Evolutionary conservation across 2,797 vertebrate genomes (phyloP).

Genomic region (Clamator glandarius): DNA sequence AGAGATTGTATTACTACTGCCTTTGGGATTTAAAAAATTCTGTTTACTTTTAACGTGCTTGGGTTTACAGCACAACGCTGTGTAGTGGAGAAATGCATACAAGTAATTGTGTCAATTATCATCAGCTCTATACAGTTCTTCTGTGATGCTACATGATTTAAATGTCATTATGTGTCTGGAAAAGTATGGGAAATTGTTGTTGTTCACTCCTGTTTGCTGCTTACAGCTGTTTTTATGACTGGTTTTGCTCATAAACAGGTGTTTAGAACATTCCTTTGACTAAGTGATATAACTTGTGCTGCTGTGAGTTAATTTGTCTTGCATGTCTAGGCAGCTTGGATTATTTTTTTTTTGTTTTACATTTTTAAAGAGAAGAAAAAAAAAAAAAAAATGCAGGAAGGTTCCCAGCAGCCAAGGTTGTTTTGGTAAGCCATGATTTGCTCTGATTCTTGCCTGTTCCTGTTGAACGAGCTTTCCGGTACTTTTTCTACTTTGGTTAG

Average conservation of each 20-base stretch:
- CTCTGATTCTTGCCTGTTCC: neutral
- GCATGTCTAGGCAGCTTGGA: conserved; percentile 21
- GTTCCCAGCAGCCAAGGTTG: neutral
- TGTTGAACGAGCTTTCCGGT: neutral
- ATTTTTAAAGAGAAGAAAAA: conserved; percentile 19
- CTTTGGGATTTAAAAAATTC: conserved; percentile 68
- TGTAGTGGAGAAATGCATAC: conserved; percentile 81
- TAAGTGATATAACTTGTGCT: conserved; percentile 33
- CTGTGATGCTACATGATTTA: conserved; percentile 73
- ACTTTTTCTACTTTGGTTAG: neutral
- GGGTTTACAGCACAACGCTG: conserved; percentile 56
- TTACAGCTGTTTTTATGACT: conserved; percentile 79
- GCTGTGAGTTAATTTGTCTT: conserved; percentile 66
- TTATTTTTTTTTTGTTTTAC: conserved; percentile 26
- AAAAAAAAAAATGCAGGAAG: neutral
- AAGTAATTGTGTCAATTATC: conserved; percentile 76
- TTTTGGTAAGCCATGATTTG: conserved; percentile 16
- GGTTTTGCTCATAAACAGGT: conserved; percentile 86
- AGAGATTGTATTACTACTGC: conserved; percentile 40
- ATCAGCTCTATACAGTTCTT: conserved; percentile 73
- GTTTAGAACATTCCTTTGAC: conserved; percentile 75
- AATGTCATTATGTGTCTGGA: conserved; percentile 72
- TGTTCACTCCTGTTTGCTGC: conserved; percentile 72
- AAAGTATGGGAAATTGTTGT: conserved; percentile 73
- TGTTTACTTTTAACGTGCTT: conserved; percentile 75